A percentile compares a stretch with the other conserved stretches of the same genome.
phyloP scores from a whole-genome alignment of 1,140 invertebrate genomes.

The Megathymus violae region DNA sequence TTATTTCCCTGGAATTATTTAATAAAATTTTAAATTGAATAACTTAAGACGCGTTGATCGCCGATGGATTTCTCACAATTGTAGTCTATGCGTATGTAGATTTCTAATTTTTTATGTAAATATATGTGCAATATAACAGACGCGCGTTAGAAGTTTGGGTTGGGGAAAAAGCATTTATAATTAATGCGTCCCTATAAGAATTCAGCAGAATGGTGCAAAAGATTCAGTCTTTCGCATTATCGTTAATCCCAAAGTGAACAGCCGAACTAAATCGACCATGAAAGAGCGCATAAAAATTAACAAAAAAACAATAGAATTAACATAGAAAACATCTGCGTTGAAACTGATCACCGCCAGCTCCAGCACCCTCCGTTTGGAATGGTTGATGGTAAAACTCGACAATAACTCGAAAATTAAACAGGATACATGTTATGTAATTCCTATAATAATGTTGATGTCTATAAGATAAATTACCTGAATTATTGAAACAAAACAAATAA shows the following conservation, averaged over 20 bases:
- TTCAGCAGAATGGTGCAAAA: slow-evolving; percentile 35
- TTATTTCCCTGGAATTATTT: too few relatives aligned
- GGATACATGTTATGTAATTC: too few relatives aligned
- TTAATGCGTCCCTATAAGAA: slow-evolving; percentile 39
- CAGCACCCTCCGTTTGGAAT: slow-evolving; percentile 46
- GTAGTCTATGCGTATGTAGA: too few relatives aligned
- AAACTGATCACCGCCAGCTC: slow-evolving; percentile 54
- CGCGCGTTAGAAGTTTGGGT: background rate
- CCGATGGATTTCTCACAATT: too few relatives aligned
- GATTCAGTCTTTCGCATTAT: slow-evolving; percentile 57
- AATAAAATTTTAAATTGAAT: too few relatives aligned
- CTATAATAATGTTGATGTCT: too few relatives aligned
- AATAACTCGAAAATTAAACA: slow-evolving; percentile 1
- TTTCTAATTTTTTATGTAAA: too few relatives aligned
- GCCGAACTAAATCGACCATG: slow-evolving; percentile 77
- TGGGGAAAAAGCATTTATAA: slow-evolving; percentile 31
- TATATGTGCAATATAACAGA: background rate
- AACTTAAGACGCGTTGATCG: too few relatives aligned
- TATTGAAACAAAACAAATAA: too few relatives aligned
- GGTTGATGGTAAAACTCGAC: background rate
- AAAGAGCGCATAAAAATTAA: slow-evolving; percentile 78
- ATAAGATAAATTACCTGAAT: too few relatives aligned
- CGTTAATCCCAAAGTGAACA: slow-evolving; percentile 69
- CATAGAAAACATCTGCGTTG: slow-evolving; percentile 80
- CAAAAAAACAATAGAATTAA: slow-evolving; percentile 83